Evolutionary conservation across 2,888 invertebrate genomes (phyloP), one percentile per base, ranked within the genome.

Genomic region (Andrena fulva): DNA sequence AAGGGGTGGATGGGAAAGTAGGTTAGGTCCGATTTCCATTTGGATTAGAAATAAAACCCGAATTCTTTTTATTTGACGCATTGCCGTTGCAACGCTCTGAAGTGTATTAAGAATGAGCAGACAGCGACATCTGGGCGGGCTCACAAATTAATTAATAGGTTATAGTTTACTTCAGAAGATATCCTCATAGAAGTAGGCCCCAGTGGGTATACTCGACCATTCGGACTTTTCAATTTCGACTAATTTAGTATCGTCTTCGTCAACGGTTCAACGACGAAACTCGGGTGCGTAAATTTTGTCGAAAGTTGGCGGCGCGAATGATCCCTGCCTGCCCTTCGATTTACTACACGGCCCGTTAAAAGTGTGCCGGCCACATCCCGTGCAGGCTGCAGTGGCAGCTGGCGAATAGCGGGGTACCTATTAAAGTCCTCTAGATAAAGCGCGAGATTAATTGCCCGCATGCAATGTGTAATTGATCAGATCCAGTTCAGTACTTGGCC

Each of bases 371-470:
- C 83, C 81, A 64, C 52, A 77, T 80, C 84, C 78, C 84, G 74
- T 78, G 80, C 77, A 71, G 77, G 73, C 85, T 78, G 77, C 75
- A 81, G 82, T 68, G 87, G 87, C 88, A 89, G 88, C 88, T 89
- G 88, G 87, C 84, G 85, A 89, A 89, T 89, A 80, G 85, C 84
- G 71, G 85, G 89, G 86, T 79, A 84, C 84, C 88, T 87, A 89
- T 89, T 89, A 89, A 88, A 87, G 88, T 88, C 86, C 88, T 86
- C 80, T 84, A 89, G 87, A 88, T 90, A 87, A 89, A 87, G 84
- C 86, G 84, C 85, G 81, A 90, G 91, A 91, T 91, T 91, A 91
- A 91, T 91, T 91, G 89, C 89, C 90, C 88, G 88, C 89, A 84
- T 86, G 81, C 89, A 88, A 88, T 89, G 86, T 85, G 85, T 90